Evolutionary conservation across 1,140 invertebrate genomes (phyloP).

Genomic region (Caenorhabditis tropicalis): DNA sequence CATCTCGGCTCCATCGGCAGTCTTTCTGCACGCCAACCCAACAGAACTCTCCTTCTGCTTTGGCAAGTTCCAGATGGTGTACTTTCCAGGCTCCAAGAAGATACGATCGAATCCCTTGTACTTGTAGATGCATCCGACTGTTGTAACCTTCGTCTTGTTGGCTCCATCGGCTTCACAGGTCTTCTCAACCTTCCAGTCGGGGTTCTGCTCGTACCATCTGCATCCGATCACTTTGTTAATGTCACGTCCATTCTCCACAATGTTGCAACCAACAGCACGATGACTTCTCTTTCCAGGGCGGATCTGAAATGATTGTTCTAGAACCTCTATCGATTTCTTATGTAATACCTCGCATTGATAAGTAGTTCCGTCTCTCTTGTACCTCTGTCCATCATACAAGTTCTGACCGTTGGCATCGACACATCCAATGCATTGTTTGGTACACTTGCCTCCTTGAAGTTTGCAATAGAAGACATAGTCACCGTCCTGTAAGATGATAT

Average conservation of each 20-base stretch:
- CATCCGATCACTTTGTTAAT: constrained; percentile 60
- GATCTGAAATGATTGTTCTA: constrained; percentile 34
- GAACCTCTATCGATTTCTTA: no score
- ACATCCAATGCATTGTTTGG: constrained; percentile 58
- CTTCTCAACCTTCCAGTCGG: constrained; percentile 58
- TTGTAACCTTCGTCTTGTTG: constrained; percentile 49
- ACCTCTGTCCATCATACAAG: constrained; percentile 59
- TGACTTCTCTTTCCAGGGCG: constrained; percentile 53
- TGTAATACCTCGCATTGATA: constrained; percentile 61
- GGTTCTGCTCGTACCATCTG: constrained; percentile 55
- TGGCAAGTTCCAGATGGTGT: constrained; percentile 59
- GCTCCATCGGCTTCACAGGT: constrained; percentile 54
- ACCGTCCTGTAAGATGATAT: constrained; percentile 55
- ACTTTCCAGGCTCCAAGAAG: constrained; percentile 55
- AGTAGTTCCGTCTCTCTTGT: constrained; percentile 55
- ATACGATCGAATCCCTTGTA: constrained; percentile 59
- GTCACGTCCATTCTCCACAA: constrained; percentile 49
- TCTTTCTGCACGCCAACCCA: constrained; percentile 54
- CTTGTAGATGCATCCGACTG: constrained; percentile 58
- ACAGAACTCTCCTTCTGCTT: constrained; percentile 34
- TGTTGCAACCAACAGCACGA: constrained; percentile 53
- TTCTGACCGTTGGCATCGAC: constrained; percentile 41
- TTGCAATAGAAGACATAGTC: constrained; percentile 62
- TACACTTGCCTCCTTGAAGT: constrained; percentile 54
- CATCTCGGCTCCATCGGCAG: constrained; percentile 50